These are phyloP conservation scores for Callyntrura sp. DNA, from an alignment of 2,888 invertebrate genomes.

Conservation along the genomic window DNA sequence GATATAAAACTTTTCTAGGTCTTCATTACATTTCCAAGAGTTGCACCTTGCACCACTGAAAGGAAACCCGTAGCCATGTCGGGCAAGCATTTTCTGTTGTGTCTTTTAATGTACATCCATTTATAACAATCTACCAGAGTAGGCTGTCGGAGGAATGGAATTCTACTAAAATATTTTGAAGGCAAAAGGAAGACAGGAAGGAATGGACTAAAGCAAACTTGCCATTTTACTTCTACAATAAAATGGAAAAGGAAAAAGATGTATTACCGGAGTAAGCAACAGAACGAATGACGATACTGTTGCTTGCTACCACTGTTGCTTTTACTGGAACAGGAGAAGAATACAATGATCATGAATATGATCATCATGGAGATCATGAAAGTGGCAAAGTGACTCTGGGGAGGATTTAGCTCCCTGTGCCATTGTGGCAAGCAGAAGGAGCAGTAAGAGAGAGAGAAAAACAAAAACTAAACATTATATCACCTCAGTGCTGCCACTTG, in stretches of 20 bases:
- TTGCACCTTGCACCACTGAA: background rate
- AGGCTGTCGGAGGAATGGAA: background rate
- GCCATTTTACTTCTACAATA: background rate
- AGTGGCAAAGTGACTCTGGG: constrained; percentile 74
- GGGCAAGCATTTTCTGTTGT: background rate
- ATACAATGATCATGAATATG: constrained; percentile 44
- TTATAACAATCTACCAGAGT: background rate
- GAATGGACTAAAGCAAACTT: background rate
- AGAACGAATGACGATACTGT: constrained; percentile 35
- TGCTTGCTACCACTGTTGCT: background rate
- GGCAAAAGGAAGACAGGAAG: background rate
- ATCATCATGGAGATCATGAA: constrained; percentile 71
- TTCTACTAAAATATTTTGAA: constrained; percentile 10
- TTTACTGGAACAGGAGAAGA: too few species aligned
- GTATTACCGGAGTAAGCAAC: constrained; percentile 6
- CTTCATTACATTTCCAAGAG: background rate
- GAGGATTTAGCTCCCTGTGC: constrained; percentile 70
- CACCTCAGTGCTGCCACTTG: background rate
- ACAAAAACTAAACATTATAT: constrained; percentile 8
- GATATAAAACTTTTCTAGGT: background rate
- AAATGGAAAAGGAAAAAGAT: background rate
- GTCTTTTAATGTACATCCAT: background rate
- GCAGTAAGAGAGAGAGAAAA: background rate
- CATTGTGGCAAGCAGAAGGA: constrained; percentile 21
- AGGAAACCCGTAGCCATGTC: too few species aligned